phyloP scores from a whole-genome alignment of 1,140 invertebrate species.

The Thereuonema tuberculata region DNA sequence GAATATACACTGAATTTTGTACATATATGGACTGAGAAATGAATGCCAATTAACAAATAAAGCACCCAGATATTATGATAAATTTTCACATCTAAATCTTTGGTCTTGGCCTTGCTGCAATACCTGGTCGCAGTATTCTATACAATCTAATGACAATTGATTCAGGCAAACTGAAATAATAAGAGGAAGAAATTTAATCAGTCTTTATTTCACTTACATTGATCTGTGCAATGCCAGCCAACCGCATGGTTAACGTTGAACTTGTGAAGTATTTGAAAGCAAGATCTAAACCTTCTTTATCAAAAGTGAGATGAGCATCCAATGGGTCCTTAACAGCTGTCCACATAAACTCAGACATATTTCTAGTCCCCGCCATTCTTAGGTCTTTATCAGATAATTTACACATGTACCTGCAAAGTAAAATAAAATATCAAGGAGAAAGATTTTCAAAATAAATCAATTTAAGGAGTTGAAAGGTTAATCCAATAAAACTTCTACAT shows the following conservation, averaged over 20 bases:
- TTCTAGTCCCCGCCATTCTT: conserved; percentile 64
- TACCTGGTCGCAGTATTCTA: too few species aligned
- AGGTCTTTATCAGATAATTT: conserved; percentile 80
- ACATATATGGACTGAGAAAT: too few species aligned
- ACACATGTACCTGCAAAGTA: conserved; percentile 59
- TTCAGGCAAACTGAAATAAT: not conserved
- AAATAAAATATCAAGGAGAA: not conserved
- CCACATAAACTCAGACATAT: conserved; percentile 94
- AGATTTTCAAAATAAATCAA: too few species aligned
- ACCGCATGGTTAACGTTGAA: conserved; percentile 77
- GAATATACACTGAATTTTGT: too few species aligned
- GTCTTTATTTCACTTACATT: conserved; percentile 42
- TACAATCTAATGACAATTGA: too few species aligned
- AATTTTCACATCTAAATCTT: too few species aligned
- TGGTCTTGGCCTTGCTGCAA: too few species aligned
- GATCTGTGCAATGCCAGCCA: conserved; percentile 84
- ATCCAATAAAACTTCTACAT: too few species aligned
- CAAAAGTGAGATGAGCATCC: conserved; percentile 70
- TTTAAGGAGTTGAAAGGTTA: not conserved
- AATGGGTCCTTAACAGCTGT: conserved; percentile 80
- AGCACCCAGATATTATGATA: too few species aligned
- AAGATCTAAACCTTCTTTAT: conserved; percentile 72
- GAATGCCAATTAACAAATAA: too few species aligned
- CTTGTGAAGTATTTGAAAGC: conserved; percentile 92
- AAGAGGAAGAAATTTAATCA: too few species aligned